phyloP scores from a whole-genome alignment of 2,113 vertebrate species.

The Pseudopodoces humilis region DNA sequence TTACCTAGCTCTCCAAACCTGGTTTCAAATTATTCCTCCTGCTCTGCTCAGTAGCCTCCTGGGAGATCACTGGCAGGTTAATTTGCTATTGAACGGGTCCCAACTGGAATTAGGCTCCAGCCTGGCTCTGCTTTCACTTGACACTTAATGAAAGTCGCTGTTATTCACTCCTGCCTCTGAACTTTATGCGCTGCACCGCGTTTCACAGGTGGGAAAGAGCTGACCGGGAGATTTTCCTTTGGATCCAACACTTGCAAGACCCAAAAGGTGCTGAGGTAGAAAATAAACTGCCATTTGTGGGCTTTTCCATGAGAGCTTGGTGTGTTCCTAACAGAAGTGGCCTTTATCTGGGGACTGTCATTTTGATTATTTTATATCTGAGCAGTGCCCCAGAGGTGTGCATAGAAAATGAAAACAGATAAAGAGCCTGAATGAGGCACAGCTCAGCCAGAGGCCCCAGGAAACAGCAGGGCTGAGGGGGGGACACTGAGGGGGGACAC shows the following conservation, averaged over 20 bases:
- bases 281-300: conserved; percentile 8
- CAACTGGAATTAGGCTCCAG: conserved; percentile 54
- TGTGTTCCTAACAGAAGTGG: conserved; percentile 26
- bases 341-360: conserved; percentile 68
- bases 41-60: conserved; percentile 31
- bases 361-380: conserved; percentile 53
- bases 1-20: conserved; percentile 54
- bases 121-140: conserved; percentile 40
- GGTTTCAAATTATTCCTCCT: conserved; percentile 59
- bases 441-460: background rate
- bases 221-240: conserved; percentile 6
- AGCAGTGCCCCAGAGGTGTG: conserved; percentile 61
- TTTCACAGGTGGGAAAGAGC: background rate
- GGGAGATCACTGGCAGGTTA: conserved; percentile 66
- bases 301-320: background rate
- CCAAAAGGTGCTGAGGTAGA: conserved; percentile 7
- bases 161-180: conserved; percentile 46
- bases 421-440: conserved; percentile 25
- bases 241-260: background rate
- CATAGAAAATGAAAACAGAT: conserved; percentile 60
- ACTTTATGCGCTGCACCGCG: background rate
- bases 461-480: background rate
- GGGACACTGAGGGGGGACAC: background rate
- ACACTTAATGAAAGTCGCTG: conserved; percentile 52
- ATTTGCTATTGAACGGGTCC: conserved; percentile 65